A percentile compares a stretch with the other conserved stretches of the same genome.
These are phyloP conservation scores for Epizoanthus stellaris DNA, from an alignment of 92 coral and sea anemone species.

Conservation along the genomic window DNA sequence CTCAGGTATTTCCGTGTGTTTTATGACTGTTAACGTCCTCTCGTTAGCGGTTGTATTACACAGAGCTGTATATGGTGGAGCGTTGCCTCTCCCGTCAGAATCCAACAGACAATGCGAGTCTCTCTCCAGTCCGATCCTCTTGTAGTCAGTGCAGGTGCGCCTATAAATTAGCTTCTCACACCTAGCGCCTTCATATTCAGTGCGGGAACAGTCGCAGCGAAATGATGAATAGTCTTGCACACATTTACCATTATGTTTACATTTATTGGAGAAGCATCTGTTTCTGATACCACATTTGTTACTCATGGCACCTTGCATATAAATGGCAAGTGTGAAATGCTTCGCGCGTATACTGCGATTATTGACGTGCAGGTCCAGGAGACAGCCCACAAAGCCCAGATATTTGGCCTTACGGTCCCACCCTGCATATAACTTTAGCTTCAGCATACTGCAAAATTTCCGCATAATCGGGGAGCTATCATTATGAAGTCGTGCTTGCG, in stretches of 20 bases:
- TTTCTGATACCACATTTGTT: neutral
- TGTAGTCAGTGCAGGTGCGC: slow-evolving; percentile 26
- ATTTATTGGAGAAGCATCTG: slow-evolving; percentile 27
- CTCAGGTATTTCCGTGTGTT: slow-evolving; percentile 27
- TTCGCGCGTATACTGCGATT: neutral
- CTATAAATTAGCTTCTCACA: slow-evolving; percentile 21
- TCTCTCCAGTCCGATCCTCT: neutral
- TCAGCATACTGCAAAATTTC: slow-evolving; percentile 5
- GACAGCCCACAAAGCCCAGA: slow-evolving; percentile 41
- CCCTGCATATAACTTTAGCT: slow-evolving; percentile 23
- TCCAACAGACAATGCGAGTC: slow-evolving; percentile 20
- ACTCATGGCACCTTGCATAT: slow-evolving; percentile 10
- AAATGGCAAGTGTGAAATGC: slow-evolving; percentile 1
- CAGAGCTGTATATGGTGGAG: neutral
- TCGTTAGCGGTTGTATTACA: slow-evolving; percentile 10
- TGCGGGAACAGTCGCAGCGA: slow-evolving; percentile 27
- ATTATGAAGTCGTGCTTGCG: neutral
- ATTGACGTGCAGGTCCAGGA: slow-evolving; percentile 25
- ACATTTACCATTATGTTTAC: slow-evolving; percentile 16
- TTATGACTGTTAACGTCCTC: slow-evolving; percentile 24
- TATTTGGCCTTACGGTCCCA: neutral
- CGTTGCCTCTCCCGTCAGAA: neutral
- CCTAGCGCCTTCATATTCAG: slow-evolving; percentile 15
- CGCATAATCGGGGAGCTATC: neutral
- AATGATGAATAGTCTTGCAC: neutral